Base-by-base conservation (phyloP, 2,797 vertebrate genomes). In the Mormyrops attenuatus region DNA sequence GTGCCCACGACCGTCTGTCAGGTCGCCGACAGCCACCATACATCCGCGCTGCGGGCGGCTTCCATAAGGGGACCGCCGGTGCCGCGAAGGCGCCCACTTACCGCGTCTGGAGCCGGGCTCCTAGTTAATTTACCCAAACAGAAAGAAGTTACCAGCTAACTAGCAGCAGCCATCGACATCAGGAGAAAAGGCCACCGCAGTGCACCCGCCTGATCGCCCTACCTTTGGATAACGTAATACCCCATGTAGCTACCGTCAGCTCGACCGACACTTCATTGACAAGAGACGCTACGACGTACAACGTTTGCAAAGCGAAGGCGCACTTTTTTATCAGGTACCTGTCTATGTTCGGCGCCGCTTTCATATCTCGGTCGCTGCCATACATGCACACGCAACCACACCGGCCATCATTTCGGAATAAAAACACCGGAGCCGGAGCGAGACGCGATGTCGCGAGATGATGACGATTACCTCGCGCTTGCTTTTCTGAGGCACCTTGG, bases 381-480 rank as follows among this genome's bases (percentile, higher is more conserved):
- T 44, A 55, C 63, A 15, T 13, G 11, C 63, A 69, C 26, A 13
- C 63, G 0, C 44, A 34, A 50, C 82, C 66, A 53, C 63, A 11
- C n/a, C 82, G 6, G 49, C 41, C 77, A 88, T 85, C 86, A 38
- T 69, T 53, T 88, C 80, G 49, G 49, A 52, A 88, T 88, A 53
- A 87, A 90, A 88, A 90, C 90, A 91, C 38, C 87, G 53, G 15
- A 53, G 73, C 66, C 3, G 17, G 57, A 85, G 34, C 22, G 84
- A 47, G 80, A 13, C 9, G 13, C 0, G 41, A 44, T 91, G 86
- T 90, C 91, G 92, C 92, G 91, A 91, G 90, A 91, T 17, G 15
- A 90, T 41, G 47, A 84, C 22, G 66, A 44, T 15, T 49, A 5
- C 2, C 38, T 44, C 22, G 9, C 30, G 26, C 20, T 57, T 9